Percentiles rank a stretch among this genome's conserved stretches.
These are phyloP conservation scores for Polyploca ridens DNA, from an alignment of 2,888 invertebrate genomes.

Conservation along the genomic window DNA sequence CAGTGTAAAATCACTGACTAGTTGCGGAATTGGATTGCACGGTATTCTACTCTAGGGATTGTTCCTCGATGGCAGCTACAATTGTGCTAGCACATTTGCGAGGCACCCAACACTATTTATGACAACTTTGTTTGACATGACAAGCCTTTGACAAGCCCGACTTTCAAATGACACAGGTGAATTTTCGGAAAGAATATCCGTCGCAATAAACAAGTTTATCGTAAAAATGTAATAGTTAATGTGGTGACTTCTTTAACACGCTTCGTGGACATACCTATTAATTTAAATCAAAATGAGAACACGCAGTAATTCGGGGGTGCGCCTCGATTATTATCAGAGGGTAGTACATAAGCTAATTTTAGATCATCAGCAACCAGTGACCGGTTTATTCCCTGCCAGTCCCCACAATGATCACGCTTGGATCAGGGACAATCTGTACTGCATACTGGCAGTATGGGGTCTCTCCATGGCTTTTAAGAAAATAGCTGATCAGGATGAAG, in stretches of 20 bases:
- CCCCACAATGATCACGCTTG: constrained; percentile 96
- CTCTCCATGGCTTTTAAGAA: constrained; percentile 99
- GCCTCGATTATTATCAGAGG: constrained; percentile 98
- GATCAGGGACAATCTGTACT: constrained; percentile 99
- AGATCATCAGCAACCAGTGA: constrained; percentile 97
- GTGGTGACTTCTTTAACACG: neutral
- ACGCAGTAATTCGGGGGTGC: constrained; percentile 95
- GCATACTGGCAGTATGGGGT: constrained; percentile 98
- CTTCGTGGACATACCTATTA: neutral
- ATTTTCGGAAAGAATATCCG: neutral
- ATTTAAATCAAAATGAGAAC: constrained; percentile 87
- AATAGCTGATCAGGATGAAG: constrained; percentile 99
- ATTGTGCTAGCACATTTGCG: too few relatives aligned
- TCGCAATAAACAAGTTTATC: neutral
- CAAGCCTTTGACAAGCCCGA: constrained; percentile 53
- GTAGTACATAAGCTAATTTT: constrained; percentile 97
- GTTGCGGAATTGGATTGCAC: too few relatives aligned
- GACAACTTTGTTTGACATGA: too few relatives aligned
- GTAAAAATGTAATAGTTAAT: neutral
- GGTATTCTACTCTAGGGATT: too few relatives aligned
- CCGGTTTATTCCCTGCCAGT: constrained; percentile 97
- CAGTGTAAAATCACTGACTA: too few relatives aligned
- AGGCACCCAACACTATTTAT: too few relatives aligned
- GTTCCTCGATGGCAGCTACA: too few relatives aligned
- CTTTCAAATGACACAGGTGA: constrained; percentile 69